phyloP scores from a whole-genome alignment of 92 coral and sea anemone genomes.

The Anthopleura xanthogrammica region DNA sequence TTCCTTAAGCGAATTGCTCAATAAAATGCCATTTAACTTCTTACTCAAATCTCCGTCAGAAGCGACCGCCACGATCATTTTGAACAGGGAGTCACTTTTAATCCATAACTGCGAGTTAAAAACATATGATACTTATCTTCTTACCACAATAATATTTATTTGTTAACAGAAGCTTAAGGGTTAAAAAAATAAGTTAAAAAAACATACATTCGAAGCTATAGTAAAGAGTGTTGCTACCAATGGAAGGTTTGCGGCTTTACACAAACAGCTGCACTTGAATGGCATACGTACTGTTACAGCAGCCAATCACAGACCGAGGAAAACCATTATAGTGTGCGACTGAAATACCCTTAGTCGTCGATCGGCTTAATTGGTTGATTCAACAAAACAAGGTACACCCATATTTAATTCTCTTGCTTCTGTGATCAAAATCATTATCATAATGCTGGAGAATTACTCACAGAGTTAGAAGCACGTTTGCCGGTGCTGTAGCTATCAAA shows the following conservation, averaged over 20 bases:
- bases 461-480: not conserved
- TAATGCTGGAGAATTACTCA: not conserved
- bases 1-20: too few species aligned
- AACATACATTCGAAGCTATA: not conserved
- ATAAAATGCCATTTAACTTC: too few species aligned
- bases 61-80: not conserved
- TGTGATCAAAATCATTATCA: not conserved
- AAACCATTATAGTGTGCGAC: constrained; percentile 5
- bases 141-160: not conserved
- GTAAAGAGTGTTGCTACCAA: not conserved
- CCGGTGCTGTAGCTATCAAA: not conserved
- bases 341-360: constrained; percentile 3
- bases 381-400: constrained; percentile 11
- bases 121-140: not conserved
- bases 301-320: constrained; percentile 38
- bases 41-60: too few species aligned
- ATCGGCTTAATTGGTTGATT: constrained; percentile 20
- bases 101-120: not conserved
- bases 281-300: not conserved
- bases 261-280: constrained; percentile 11
- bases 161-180: not conserved
- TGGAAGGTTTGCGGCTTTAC: not conserved
- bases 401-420: not conserved
- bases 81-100: not conserved
- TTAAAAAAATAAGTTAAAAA: not conserved